Evolutionary conservation across 1,140 invertebrate species (phyloP).

Genomic region (Grapholita molesta): DNA sequence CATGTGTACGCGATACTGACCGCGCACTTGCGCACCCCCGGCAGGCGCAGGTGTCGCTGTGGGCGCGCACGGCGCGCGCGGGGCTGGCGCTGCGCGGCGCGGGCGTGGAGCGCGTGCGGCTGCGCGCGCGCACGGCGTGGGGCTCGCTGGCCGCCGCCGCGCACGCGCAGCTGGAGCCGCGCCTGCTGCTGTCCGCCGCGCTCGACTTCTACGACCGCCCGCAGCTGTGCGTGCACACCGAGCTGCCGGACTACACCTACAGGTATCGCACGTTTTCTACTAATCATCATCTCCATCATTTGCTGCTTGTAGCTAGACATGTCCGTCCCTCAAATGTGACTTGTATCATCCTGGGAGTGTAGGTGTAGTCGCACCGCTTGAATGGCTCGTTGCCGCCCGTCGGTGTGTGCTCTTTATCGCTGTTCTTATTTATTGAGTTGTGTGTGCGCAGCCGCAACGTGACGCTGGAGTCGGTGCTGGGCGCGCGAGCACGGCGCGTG

Average conservation of each 20-base stretch:
- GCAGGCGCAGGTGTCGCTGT: conserved; percentile 41
- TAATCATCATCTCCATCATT: too few relatives aligned
- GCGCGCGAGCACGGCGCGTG: conserved; percentile 23
- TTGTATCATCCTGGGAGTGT: too few relatives aligned
- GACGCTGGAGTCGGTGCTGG: conserved; percentile 22
- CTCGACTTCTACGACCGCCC: not conserved
- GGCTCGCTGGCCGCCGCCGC: conserved; percentile 14
- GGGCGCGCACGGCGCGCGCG: conserved; percentile 40
- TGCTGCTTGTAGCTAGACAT: too few relatives aligned
- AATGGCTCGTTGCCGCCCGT: too few relatives aligned
- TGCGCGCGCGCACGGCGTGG: conserved; percentile 20
- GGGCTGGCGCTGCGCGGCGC: conserved; percentile 32
- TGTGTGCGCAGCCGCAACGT: conserved; percentile 18
- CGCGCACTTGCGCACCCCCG: too few relatives aligned
- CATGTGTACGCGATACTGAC: too few relatives aligned
- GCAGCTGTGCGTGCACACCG: not conserved
- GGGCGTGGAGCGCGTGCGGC: conserved; percentile 19
- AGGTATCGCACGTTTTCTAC: not conserved
- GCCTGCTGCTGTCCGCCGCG: not conserved
- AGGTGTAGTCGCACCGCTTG: too few relatives aligned
- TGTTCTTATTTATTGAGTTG: too few relatives aligned
- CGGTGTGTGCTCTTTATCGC: too few relatives aligned
- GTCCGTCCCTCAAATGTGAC: too few relatives aligned
- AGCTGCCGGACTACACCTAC: not conserved
- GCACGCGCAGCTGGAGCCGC: not conserved